phyloP scores from a whole-genome alignment of 2,797 vertebrate species.

The Allobates femoralis region DNA sequence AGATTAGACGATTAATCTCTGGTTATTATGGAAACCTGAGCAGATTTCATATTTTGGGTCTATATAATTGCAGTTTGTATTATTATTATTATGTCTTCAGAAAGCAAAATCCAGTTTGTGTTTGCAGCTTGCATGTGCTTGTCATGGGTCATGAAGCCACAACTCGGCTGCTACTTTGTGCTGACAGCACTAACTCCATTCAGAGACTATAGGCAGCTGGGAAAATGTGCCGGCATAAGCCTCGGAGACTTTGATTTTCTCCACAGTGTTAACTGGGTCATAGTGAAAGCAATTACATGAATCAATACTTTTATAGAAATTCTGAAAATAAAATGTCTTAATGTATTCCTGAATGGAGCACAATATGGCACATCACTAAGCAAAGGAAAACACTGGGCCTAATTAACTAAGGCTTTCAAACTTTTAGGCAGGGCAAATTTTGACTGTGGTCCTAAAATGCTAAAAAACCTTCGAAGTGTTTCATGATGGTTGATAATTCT shows the following conservation, averaged over 20 bases:
- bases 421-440: no score
- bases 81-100: not conserved
- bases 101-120: not conserved
- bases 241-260: not conserved
- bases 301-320: slow-evolving; percentile 1
- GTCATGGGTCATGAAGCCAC: not conserved
- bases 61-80: not conserved
- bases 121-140: not conserved
- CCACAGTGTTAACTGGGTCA: not conserved
- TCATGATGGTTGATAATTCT: no score
- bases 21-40: not conserved
- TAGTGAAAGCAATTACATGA: slow-evolving; percentile 6
- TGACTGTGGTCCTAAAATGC: no score
- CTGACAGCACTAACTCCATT: not conserved
- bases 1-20: not conserved
- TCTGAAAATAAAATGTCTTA: not conserved
- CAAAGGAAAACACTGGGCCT: not conserved
- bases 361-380: not conserved
- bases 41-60: not conserved
- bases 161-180: not conserved
- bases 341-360: not conserved
- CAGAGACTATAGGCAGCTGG: not conserved
- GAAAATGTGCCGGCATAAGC: not conserved
- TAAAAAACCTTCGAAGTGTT: no score
- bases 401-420: not conserved